Conservation (phyloP, 2,113 vertebrate species). For the Clarias macrocephalus region DNA sequence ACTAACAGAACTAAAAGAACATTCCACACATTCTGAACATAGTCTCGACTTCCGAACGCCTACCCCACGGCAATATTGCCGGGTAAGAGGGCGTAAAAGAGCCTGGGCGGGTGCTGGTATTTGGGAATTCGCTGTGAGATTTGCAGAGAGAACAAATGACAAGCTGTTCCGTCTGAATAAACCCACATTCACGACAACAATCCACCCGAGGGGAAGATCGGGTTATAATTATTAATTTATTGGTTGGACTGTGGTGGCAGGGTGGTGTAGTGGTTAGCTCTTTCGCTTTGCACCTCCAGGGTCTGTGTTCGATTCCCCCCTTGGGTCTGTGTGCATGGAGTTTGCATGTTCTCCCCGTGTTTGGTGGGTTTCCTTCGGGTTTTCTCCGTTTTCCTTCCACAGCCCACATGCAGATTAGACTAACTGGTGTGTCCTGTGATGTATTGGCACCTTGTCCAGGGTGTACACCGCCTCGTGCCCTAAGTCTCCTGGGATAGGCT, state of each 20-base stretch:
- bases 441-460: no score
- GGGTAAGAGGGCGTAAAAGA: constrained; percentile 46
- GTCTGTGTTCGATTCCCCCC: no score
- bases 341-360: no score
- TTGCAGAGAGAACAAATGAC: constrained; percentile 7
- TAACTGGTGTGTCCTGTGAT: no score
- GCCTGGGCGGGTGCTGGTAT: constrained; percentile 29
- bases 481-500: no score
- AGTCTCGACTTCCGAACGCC: constrained; percentile 59
- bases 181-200: background rate
- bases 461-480: no score
- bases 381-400: no score
- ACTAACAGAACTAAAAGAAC: constrained; percentile 46
- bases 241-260: background rate
- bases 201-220: background rate
- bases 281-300: no score
- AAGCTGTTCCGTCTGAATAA: background rate
- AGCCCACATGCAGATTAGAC: no score
- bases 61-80: constrained; percentile 46
- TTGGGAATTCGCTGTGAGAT: constrained; percentile 3
- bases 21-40: constrained; percentile 65
- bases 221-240: background rate
- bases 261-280: no score
- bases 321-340: no score
- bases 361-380: no score